A percentile compares a stretch with the other conserved stretches of the same genome.
phyloP scores from a whole-genome alignment of 2,888 invertebrate genomes.

The Emmelina monodactyla region DNA sequence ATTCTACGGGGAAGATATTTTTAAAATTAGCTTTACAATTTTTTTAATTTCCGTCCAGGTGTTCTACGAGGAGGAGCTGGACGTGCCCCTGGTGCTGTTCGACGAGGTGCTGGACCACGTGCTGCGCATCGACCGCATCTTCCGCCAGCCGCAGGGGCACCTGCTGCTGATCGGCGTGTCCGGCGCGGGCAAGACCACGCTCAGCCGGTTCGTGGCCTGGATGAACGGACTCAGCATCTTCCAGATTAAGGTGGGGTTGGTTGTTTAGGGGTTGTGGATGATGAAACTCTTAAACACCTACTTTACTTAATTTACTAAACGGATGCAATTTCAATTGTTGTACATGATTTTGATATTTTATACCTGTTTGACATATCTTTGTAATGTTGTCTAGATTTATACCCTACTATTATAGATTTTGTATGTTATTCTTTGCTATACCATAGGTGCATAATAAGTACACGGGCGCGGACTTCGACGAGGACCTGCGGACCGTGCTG shows the following conservation, averaged over 20 bases:
- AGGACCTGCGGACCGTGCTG: slow-evolving; percentile 90
- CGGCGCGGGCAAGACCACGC: slow-evolving; percentile 98
- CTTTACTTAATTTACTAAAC: too few relatives aligned
- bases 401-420: neutral
- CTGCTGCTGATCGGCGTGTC: slow-evolving; percentile 97
- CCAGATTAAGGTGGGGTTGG: slow-evolving; percentile 95
- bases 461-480: slow-evolving; percentile 98
- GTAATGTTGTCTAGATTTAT: too few relatives aligned
- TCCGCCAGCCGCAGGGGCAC: slow-evolving; percentile 99
- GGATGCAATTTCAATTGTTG: too few relatives aligned
- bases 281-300: too few relatives aligned
- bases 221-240: slow-evolving; percentile 99
- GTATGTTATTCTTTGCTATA: neutral
- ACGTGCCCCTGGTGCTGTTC: slow-evolving; percentile 97
- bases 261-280: too few relatives aligned
- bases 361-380: too few relatives aligned
- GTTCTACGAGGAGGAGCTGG: slow-evolving; percentile 99
- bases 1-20: too few relatives aligned
- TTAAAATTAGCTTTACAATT: too few relatives aligned
- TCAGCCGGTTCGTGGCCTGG: slow-evolving; percentile 99
- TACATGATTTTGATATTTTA: too few relatives aligned
- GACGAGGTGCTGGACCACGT: slow-evolving; percentile 99
- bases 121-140: slow-evolving; percentile 97
- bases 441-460: slow-evolving; percentile 97
- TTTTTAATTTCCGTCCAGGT: too few relatives aligned